Evolutionary conservation across 2,888 invertebrate species (phyloP).

Genomic region (Platerodrilus igneus): DNA sequence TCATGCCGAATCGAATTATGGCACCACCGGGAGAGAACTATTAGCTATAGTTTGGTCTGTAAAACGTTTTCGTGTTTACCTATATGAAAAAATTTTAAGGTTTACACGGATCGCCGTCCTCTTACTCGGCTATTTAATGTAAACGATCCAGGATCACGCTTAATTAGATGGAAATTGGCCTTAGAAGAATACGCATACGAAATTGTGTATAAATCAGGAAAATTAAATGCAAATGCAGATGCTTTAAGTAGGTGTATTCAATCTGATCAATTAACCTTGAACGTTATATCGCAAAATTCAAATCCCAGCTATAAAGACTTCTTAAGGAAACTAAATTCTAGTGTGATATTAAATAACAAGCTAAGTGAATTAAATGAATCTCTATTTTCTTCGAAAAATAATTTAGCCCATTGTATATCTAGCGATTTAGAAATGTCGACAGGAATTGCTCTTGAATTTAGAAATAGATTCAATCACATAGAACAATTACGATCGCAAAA

Average conservation of each 20-base stretch:
- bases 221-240: constrained; percentile 26
- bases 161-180: no score
- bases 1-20: no score
- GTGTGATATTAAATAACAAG: no score
- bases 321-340: no score
- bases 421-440: constrained; percentile 1
- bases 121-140: no score
- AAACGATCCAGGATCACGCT: no score
- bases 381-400: neutral
- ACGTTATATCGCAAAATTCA: no score
- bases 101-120: constrained; percentile 38
- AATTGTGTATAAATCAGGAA: constrained; percentile 29
- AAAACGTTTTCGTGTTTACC: constrained; percentile 33
- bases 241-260: constrained; percentile 15
- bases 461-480: neutral
- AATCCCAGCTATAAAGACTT: no score
- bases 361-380: neutral
- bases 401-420: constrained; percentile 5
- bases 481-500: constrained; percentile 4
- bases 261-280: no score
- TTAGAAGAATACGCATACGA: no score
- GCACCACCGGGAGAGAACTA: constrained; percentile 34
- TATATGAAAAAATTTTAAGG: constrained; percentile 33
- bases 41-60: constrained; percentile 31
- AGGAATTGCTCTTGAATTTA: constrained; percentile 6